Evolutionary conservation across 2,797 vertebrate genomes (phyloP), one percentile per base, ranked within the genome.

Genomic region (Cheirogaleus major): DNA sequence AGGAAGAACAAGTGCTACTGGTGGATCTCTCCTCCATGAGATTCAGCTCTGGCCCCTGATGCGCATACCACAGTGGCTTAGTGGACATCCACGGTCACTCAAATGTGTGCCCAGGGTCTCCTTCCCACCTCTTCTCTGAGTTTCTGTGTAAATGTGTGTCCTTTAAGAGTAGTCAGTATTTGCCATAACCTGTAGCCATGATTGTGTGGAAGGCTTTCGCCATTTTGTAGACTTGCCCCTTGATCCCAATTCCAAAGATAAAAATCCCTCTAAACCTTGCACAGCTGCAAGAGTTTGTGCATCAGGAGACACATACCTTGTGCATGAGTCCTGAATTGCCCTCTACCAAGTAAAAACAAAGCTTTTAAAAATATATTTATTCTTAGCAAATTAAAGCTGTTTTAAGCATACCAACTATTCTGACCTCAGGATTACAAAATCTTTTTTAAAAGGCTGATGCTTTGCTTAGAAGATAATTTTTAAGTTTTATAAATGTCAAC

Each of bases 401-500:
- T 79, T 92, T 85, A 61, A 97, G 70, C 55, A 17, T 1, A 65
- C 61, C 59, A 72, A 41, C 91, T 88, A 61, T 95, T 92, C 69
- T 96, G 95, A 92, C 67, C 95, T 98, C 86, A 61, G 91, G 92
- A 79, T 95, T 96, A 93, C 50, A 86, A 89, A 81, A 93, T 83
- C 98, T 96, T 65, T 65, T 20, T 65, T 97, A 89, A 86, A 75
- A 95, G 87, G 89, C 95, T 95, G 94, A 95, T 95, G 55, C 89
- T 82, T 97, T 93, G 9, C 95, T 98, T 96, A 97, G 61, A 96
- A 98, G 90, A 91, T 93, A 95, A 95, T 96, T 95, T 96, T 92
- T 96, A 95, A 97, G 93, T 97, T 97, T 97, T 97, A 94, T 87
- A 97, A 95, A 97, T 88, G 96, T 95, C 95, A 89, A 38, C 43